Evolutionary conservation across 1,140 invertebrate species (phyloP).

Genomic region (Nautilus pompilius): DNA sequence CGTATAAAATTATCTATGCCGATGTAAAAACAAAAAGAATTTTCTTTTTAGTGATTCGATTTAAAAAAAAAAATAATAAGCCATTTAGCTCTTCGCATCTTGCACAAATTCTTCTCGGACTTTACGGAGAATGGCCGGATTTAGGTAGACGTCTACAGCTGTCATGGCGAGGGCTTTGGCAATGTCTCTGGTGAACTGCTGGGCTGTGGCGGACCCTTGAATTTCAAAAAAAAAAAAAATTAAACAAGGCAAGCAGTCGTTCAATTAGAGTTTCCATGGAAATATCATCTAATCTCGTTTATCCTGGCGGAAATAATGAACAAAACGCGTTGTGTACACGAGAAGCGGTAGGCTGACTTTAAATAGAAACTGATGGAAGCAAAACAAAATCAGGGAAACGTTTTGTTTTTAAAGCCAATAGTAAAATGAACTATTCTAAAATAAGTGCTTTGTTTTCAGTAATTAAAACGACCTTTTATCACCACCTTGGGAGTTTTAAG

Average conservation of each 20-base stretch:
- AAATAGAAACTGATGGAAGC: neutral
- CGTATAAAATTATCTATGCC: too few relatives aligned
- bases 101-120: constrained; percentile 17
- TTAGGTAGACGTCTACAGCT: constrained; percentile 24
- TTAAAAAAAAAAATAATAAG: too few relatives aligned
- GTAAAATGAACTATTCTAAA: neutral
- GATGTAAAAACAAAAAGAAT: too few relatives aligned
- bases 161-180: constrained; percentile 44
- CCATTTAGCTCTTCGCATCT: constrained; percentile 11
- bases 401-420: neutral
- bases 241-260: neutral
- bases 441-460: too few relatives aligned
- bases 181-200: constrained; percentile 29
- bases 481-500: too few relatives aligned
- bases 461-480: too few relatives aligned
- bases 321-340: neutral
- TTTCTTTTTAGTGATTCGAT: too few relatives aligned
- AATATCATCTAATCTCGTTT: neutral
- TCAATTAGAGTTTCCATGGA: neutral
- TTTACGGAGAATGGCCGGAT: constrained; percentile 13
- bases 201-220: constrained; percentile 25
- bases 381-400: neutral
- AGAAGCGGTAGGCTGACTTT: neutral
- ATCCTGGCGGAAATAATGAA: neutral
- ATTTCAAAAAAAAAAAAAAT: neutral